phyloP scores from a whole-genome alignment of 2,888 invertebrate species.

The Dolichomitus sp. region DNA sequence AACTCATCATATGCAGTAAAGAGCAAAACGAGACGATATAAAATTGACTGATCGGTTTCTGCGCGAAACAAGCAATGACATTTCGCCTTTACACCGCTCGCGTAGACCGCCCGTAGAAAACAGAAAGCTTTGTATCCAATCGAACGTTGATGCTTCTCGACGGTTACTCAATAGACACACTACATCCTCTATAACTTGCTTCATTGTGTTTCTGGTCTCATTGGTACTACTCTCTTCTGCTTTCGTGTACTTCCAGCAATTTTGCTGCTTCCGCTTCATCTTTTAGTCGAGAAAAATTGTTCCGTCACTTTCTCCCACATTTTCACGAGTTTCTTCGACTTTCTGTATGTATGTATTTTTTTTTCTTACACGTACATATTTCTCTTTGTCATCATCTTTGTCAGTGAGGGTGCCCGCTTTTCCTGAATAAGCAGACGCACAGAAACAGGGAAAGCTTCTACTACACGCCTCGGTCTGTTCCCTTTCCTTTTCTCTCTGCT shows the following conservation, averaged over 20 bases:
- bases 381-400: slow-evolving; percentile 38
- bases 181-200: slow-evolving; percentile 7
- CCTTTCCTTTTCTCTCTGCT: not conserved
- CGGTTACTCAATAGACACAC: slow-evolving; percentile 19
- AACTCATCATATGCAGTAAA: slow-evolving; percentile 7
- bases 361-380: not conserved
- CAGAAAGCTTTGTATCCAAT: slow-evolving; percentile 33
- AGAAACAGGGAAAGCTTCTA: slow-evolving; percentile 4
- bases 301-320: slow-evolving; percentile 29
- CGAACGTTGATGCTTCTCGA: slow-evolving; percentile 40
- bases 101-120: not conserved
- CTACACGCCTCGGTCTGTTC: slow-evolving; percentile 3
- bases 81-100: slow-evolving; percentile 1
- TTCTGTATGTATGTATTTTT: not conserved
- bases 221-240: not conserved
- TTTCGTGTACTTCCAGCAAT: not conserved
- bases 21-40: not conserved
- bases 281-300: slow-evolving; percentile 34
- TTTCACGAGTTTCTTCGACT: slow-evolving; percentile 21
- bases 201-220: not conserved
- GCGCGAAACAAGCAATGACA: not conserved
- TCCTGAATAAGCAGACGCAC: slow-evolving; percentile 17
- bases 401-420: slow-evolving; percentile 29
- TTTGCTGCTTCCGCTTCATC: not conserved
- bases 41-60: slow-evolving; percentile 15